Percentiles rank a stretch among this genome's conserved stretches.
These are phyloP conservation scores for Myotis vivesi DNA, from an alignment of 2,797 vertebrate species.

Conservation along the genomic window DNA sequence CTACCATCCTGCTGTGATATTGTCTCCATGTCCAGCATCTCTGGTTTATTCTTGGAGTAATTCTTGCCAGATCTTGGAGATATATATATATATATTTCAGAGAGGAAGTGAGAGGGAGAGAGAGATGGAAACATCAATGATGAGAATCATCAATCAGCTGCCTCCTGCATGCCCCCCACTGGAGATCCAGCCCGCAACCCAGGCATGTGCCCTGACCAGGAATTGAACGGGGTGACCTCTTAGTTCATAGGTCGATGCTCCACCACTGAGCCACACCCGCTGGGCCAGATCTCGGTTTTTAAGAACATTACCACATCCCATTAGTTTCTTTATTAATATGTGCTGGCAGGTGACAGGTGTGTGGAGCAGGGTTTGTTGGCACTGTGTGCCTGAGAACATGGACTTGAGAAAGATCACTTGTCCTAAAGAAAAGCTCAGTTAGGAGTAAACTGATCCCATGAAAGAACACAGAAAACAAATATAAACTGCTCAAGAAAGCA, in stretches of 20 bases:
- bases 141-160: no score
- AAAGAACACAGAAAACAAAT: background rate
- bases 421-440: conserved; percentile 1
- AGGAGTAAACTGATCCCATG: background rate
- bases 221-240: no score
- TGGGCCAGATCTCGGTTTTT: background rate
- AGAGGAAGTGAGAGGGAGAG: no score
- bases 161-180: no score
- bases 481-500: background rate
- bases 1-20: rapidly evolving
- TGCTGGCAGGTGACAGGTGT: conserved; percentile 17
- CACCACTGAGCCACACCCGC: no score
- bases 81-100: no score
- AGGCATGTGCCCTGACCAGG: no score
- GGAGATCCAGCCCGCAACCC: no score
- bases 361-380: background rate
- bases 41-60: background rate
- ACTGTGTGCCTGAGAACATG: background rate
- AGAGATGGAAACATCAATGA: no score
- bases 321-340: background rate
- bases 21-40: rapidly evolving
- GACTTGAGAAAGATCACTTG: background rate
- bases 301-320: background rate
- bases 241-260: no score
- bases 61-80: background rate